Percentiles rank a stretch among this genome's conserved stretches.
Evolutionary conservation across 2,888 invertebrate genomes (phyloP).

Genomic region (Rutpela maculata): DNA sequence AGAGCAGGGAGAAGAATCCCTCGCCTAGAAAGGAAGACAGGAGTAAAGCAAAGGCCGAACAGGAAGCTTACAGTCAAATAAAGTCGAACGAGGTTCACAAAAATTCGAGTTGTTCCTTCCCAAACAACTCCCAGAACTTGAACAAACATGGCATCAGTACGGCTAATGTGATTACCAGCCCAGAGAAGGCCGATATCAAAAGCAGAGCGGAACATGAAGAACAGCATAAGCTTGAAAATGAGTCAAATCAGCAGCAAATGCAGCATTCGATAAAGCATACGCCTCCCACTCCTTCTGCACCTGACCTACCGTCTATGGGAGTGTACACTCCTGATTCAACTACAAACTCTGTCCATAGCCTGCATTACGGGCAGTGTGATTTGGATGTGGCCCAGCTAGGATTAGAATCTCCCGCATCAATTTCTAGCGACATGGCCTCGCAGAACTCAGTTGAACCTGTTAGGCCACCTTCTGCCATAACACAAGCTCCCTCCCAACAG

Average conservation of each 20-base stretch:
- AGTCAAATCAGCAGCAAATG: slow-evolving; percentile 50
- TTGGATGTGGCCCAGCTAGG: slow-evolving; percentile 89
- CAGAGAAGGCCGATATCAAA: slow-evolving; percentile 47
- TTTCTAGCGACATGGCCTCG: slow-evolving; percentile 89
- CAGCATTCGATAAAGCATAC: slow-evolving; percentile 46
- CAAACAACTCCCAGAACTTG: slow-evolving; percentile 36
- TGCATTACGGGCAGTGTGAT: slow-evolving; percentile 86
- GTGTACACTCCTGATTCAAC: slow-evolving; percentile 91
- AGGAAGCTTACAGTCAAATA: slow-evolving; percentile 52
- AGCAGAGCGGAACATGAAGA: slow-evolving; percentile 53
- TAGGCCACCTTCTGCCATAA: slow-evolving; percentile 78
- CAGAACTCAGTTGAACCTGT: slow-evolving; percentile 82
- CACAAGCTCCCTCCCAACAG: slow-evolving; percentile 66
- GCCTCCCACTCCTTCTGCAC: slow-evolving; percentile 72
- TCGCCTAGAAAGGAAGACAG: slow-evolving; percentile 65
- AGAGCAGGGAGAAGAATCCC: slow-evolving; percentile 58
- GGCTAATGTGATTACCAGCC: slow-evolving; percentile 13
- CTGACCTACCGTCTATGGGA: slow-evolving; percentile 87
- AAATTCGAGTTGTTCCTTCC: slow-evolving; percentile 49
- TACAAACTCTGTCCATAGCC: slow-evolving; percentile 86
- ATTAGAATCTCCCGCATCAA: slow-evolving; percentile 91
- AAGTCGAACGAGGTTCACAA: slow-evolving; percentile 48
- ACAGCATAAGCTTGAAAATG: slow-evolving; percentile 51
- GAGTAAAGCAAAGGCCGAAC: slow-evolving; percentile 53
- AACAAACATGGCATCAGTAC: slow-evolving; percentile 27